Evolutionary conservation across 2,888 invertebrate species (phyloP), one percentile per base, ranked within the genome.

Genomic region (Anoplius nigerrimus): DNA sequence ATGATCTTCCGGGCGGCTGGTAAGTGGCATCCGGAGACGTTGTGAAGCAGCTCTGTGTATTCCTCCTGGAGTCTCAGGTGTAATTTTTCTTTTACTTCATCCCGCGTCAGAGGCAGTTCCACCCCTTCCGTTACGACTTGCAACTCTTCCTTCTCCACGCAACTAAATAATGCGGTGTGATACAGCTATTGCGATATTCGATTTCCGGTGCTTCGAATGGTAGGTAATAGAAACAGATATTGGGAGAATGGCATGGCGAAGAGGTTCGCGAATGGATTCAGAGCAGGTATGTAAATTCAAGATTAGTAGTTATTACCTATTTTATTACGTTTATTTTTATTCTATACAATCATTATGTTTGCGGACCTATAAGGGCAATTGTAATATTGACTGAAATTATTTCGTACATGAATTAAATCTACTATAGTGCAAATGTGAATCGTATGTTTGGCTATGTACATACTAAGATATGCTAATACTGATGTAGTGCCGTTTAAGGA

Each of bases 1-100:
- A 91, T 90, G 69, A 91, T 89, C 82, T 89, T 89, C 73, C 90
- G 88, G 8, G 91, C 89, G 60, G 90, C 90, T n/a, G 91, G 91
- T 66, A 91, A 85, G 76, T 90, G 89, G 74, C 91, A 91, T 4
- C 86, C 89, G 21, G 91, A 91, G 20, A 91, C 90, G 72, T 90
- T 91, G 74, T 91, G 91, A 63, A 91, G 75, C 24, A 89, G 84
- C 21, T 89, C 89, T 2, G 84, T 69, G 20, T 85, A 85, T 55
- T 89, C 89, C 24, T 89, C 88, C 57, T 79, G 62, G 24, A 90
- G 77, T 42, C 87, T 82, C 34, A 69, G 66, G n/a, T 78, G 68
- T 43, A 90, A 73, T 72, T 88, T 89, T 18, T 80, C 72, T 62
- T 82, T 82, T n/a, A 88, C 89, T 71, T 89, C 87, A 5, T 80